A percentile compares a stretch with the other conserved stretches of the same genome.
Conservation (phyloP, 2,888 invertebrate genomes). For the Sycophila texana region DNA sequence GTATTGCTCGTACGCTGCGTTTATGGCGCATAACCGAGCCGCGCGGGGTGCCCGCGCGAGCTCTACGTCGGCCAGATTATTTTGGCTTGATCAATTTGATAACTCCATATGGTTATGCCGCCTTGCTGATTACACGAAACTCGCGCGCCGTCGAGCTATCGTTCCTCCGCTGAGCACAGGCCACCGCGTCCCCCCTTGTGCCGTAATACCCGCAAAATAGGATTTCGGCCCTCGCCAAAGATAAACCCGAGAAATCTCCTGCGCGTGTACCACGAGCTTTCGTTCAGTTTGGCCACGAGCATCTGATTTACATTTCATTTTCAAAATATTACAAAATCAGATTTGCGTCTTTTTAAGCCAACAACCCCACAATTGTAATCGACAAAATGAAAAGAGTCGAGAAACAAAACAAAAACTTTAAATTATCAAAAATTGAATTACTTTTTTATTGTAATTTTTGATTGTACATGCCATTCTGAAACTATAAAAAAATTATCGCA, state of each 20-base stretch:
- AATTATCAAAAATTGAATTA: no score
- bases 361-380: no score
- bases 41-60: slow-evolving; percentile 53
- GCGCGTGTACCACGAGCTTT: neutral
- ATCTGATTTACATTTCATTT: neutral
- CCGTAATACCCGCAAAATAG: slow-evolving; percentile 56
- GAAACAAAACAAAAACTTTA: no score
- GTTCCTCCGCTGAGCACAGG: slow-evolving; percentile 41
- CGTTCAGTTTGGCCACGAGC: neutral
- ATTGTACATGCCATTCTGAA: no score
- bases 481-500: no score
- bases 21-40: slow-evolving; percentile 75
- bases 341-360: no score
- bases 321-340: no score
- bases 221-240: slow-evolving; percentile 52
- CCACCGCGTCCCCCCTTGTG: slow-evolving; percentile 52
- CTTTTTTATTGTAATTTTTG: no score
- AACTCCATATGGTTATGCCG: slow-evolving; percentile 71
- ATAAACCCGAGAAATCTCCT: slow-evolving; percentile 39
- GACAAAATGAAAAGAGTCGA: no score
- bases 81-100: slow-evolving; percentile 76
- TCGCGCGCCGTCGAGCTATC: neutral
- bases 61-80: slow-evolving; percentile 70
- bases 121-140: slow-evolving; percentile 69
- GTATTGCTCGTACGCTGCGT: slow-evolving; percentile 74